A percentile compares a stretch with the other conserved stretches of the same genome.
Conservation (phyloP, 2,888 invertebrate species). For the Diaphora mendica region DNA sequence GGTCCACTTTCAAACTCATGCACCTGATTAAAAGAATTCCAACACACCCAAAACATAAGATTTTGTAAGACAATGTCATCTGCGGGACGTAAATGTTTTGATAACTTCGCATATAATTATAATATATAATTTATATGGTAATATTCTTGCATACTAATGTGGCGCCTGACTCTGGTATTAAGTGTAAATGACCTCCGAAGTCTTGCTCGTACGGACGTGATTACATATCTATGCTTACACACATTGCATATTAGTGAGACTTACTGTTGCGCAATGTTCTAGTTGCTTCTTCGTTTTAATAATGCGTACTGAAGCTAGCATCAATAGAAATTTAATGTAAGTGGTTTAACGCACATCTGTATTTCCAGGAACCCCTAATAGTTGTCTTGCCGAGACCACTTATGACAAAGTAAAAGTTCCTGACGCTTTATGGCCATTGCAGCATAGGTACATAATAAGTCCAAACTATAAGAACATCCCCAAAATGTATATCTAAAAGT, state of each 20-base stretch:
- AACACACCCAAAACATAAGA: slow-evolving; percentile 16
- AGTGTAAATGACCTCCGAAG: slow-evolving; percentile 9
- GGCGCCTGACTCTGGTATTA: slow-evolving; percentile 11
- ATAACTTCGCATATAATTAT: slow-evolving; percentile 17
- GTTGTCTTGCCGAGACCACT: too few relatives aligned
- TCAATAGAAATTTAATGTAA: too few relatives aligned
- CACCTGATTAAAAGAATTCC: slow-evolving; percentile 16
- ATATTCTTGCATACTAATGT: slow-evolving; percentile 17
- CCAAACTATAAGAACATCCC: too few relatives aligned
- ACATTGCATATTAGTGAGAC: background rate
- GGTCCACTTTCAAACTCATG: background rate
- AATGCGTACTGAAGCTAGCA: background rate
- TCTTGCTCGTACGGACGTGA: background rate
- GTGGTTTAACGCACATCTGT: too few relatives aligned
- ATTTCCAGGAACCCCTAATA: too few relatives aligned
- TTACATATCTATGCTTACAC: background rate
- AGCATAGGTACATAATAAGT: too few relatives aligned
- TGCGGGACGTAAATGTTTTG: slow-evolving; percentile 10
- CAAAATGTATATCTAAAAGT: too few relatives aligned
- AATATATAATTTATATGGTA: slow-evolving; percentile 19
- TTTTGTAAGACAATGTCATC: slow-evolving; percentile 20
- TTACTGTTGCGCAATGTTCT: background rate
- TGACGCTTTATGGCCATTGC: too few relatives aligned
- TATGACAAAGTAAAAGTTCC: too few relatives aligned
- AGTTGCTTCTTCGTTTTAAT: background rate